phyloP scores from a whole-genome alignment of 35 echinoderm and acorn worm genomes.

The Holothuria glaberrima region DNA sequence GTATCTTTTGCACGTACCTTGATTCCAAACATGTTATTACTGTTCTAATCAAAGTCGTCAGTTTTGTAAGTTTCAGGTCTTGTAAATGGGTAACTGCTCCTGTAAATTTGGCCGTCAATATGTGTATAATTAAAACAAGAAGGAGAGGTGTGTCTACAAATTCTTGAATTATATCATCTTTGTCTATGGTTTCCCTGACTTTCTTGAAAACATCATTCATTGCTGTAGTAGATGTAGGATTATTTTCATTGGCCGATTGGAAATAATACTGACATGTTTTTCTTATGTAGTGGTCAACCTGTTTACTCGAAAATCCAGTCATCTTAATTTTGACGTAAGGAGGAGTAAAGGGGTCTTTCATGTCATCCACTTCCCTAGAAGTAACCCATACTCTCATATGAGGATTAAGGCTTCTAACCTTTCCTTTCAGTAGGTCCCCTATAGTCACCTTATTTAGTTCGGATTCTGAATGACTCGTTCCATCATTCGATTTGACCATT shows the following conservation, averaged over 20 bases:
- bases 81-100: background rate
- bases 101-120: background rate
- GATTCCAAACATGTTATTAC: slow-evolving; percentile 43
- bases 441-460: background rate
- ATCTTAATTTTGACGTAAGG: slow-evolving; percentile 26
- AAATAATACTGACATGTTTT: slow-evolving; percentile 21
- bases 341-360: background rate
- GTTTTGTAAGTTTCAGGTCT: background rate
- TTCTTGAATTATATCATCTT: slow-evolving; percentile 17
- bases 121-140: slow-evolving; percentile 39
- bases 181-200: background rate
- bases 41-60: slow-evolving; percentile 33
- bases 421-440: background rate
- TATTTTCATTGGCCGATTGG: background rate
- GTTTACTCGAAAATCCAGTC: background rate
- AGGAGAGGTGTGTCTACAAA: slow-evolving; percentile 33
- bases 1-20: slow-evolving; percentile 18
- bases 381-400: slow-evolving; percentile 18
- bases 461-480: background rate
- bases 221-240: background rate
- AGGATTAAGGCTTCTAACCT: background rate
- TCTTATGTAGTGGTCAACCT: background rate
- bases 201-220: background rate
- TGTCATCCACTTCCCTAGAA: slow-evolving; percentile 11
- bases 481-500: background rate